Percentiles rank a stretch among this genome's conserved stretches.
phyloP scores from a whole-genome alignment of 2,113 vertebrate genomes.

The Heliornis fulica region DNA sequence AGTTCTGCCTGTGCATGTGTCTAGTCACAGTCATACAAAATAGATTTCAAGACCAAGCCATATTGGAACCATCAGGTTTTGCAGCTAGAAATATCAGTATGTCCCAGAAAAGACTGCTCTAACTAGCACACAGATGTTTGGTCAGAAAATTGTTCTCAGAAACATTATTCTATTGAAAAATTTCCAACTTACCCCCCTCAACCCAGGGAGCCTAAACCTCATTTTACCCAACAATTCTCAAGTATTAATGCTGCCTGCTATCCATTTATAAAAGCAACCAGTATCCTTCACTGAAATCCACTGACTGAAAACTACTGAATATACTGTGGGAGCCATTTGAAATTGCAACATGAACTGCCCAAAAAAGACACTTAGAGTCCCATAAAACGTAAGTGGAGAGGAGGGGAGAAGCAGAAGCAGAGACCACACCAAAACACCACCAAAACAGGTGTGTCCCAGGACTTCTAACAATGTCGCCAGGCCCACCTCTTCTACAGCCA shows the following conservation, averaged over 20 bases:
- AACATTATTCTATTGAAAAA: no score
- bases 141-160: no score
- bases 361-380: background rate
- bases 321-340: background rate
- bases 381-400: background rate
- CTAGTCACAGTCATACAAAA: background rate
- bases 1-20: background rate
- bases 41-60: background rate
- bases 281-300: conserved; percentile 41
- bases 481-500: background rate
- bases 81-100: background rate
- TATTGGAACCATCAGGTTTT: background rate
- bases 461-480: background rate
- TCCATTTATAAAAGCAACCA: conserved; percentile 8
- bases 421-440: background rate
- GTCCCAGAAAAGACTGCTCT: background rate
- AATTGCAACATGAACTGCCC: background rate
- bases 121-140: background rate
- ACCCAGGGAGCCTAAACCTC: background rate
- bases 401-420: background rate
- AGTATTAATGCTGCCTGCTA: conserved; percentile 23
- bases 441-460: background rate
- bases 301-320: background rate
- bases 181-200: background rate
- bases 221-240: conserved; percentile 15